Percentiles rank a stretch among this genome's conserved stretches.
phyloP scores from a whole-genome alignment of 1,140 invertebrate genomes.

The Heterodera carotae region DNA sequence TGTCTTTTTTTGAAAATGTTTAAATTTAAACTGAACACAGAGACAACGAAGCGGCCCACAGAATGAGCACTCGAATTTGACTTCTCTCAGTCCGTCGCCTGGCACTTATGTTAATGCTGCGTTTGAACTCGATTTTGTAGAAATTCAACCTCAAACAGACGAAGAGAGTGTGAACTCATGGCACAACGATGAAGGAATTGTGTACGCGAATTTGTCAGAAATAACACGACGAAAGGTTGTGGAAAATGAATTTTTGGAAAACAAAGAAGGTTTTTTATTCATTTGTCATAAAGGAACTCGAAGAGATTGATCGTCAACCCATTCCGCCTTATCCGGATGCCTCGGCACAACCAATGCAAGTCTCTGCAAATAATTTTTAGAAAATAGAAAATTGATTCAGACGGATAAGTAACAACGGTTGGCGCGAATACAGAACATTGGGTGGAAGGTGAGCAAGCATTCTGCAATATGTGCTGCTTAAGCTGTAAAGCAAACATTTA shows the following conservation, averaged over 20 bases:
- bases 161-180: neutral
- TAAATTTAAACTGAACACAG: neutral
- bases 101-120: conserved; percentile 28
- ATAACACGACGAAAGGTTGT: conserved; percentile 25
- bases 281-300: conserved; percentile 18
- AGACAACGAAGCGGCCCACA: neutral
- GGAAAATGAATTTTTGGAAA: neutral
- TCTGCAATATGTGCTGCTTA: conserved; percentile 12
- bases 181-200: conserved; percentile 24
- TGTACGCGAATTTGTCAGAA: conserved; percentile 51
- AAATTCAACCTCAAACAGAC: neutral
- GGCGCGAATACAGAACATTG: conserved; percentile 53
- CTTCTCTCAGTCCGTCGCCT: neutral
- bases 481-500: neutral
- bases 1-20: neutral
- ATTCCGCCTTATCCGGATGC: conserved; percentile 33
- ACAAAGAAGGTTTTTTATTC: neutral
- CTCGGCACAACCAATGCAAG: conserved; percentile 12
- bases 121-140: conserved; percentile 8
- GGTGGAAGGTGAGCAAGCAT: conserved; percentile 48
- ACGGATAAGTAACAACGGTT: conserved; percentile 46
- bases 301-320: conserved; percentile 37
- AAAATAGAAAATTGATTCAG: conserved; percentile 6
- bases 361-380: neutral
- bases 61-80: neutral